Evolutionary conservation across 2,113 vertebrate species (phyloP).

Genomic region (Nestor notabilis): DNA sequence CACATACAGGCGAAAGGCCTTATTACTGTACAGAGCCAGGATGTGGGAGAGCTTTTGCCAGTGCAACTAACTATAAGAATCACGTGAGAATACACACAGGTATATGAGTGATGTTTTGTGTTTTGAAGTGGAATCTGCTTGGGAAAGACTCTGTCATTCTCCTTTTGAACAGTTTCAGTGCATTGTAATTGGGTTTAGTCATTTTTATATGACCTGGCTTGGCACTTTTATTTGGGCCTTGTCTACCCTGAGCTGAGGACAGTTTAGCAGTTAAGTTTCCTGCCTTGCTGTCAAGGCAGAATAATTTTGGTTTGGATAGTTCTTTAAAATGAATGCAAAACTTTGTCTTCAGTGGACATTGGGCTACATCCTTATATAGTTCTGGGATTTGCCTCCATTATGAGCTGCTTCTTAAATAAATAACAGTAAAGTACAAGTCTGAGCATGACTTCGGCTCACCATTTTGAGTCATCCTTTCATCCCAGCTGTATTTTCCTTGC

Average conservation of each 20-base stretch:
- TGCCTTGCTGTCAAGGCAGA: neutral
- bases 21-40: slow-evolving; percentile 98
- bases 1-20: slow-evolving; percentile 95
- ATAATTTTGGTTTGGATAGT: neutral
- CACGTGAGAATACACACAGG: slow-evolving; percentile 99
- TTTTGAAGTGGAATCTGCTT: slow-evolving; percentile 1
- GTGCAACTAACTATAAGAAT: slow-evolving; percentile 99
- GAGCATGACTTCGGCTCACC: neutral
- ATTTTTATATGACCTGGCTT: neutral
- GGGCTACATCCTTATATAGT: neutral
- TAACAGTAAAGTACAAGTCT: neutral
- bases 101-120: slow-evolving; percentile 48
- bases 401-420: neutral
- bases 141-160: neutral
- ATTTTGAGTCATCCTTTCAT: neutral
- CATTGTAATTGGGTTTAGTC: neutral
- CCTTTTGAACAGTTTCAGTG: neutral
- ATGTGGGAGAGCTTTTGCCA: slow-evolving; percentile 96
- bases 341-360: neutral
- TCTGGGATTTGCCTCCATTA: neutral
- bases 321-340: neutral
- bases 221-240: neutral
- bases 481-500: neutral
- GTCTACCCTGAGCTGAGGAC: neutral
- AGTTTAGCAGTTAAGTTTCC: neutral